phyloP scores from a whole-genome alignment of 2,113 vertebrate genomes.

The Mesoclemmys tuberculata region DNA sequence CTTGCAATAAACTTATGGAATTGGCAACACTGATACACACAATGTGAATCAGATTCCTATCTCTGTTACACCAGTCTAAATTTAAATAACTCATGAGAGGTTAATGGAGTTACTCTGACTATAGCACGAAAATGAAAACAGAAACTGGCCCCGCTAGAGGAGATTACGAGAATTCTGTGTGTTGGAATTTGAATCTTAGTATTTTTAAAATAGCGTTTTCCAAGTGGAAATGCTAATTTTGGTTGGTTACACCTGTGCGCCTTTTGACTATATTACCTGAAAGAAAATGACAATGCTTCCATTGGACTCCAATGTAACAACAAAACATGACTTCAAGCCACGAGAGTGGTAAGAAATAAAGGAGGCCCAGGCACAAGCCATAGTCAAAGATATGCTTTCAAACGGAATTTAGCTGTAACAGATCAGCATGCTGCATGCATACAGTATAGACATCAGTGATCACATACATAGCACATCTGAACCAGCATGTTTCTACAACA shows the following conservation, averaged over 20 bases:
- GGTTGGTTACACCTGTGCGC: background rate
- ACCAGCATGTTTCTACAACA: background rate
- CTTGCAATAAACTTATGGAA: background rate
- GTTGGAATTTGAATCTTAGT: background rate
- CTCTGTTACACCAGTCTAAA: background rate
- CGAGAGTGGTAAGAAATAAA: background rate
- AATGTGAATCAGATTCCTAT: too few species aligned
- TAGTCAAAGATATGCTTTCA: background rate
- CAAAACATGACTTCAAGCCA: background rate
- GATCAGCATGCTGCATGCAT: background rate
- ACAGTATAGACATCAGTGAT: background rate
- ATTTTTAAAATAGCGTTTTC: background rate
- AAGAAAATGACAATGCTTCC: background rate
- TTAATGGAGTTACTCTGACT: background rate
- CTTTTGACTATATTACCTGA: background rate
- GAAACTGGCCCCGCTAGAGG: background rate
- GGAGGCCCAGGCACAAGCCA: background rate
- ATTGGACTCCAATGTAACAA: background rate
- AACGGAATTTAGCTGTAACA: background rate
- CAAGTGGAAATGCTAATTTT: background rate
- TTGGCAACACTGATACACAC: background rate
- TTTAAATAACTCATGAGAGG: background rate
- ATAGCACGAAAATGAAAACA: background rate
- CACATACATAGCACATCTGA: background rate
- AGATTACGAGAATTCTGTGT: background rate